Evolutionary conservation across 1,140 invertebrate genomes (phyloP).

Genomic region (Orius insidiosus): DNA sequence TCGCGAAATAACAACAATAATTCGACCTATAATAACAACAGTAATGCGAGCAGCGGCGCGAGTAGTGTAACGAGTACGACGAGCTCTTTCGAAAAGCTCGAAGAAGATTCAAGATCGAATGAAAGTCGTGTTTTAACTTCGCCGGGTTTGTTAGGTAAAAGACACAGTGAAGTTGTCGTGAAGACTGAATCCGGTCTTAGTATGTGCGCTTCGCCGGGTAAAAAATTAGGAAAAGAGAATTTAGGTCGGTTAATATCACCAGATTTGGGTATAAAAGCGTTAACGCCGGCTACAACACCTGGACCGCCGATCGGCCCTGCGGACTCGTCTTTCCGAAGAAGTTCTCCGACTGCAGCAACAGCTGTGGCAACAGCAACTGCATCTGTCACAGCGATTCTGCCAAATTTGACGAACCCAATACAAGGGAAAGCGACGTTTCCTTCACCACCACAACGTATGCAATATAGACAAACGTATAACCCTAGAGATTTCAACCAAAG

Average conservation of each 20-base stretch:
- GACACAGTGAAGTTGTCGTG: constrained; percentile 17
- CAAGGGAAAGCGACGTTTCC: constrained; percentile 18
- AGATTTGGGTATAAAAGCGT: constrained; percentile 24
- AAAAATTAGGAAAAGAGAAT: constrained; percentile 15
- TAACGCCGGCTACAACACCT: constrained; percentile 43
- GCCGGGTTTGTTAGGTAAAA: constrained; percentile 23
- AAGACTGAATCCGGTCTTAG: constrained; percentile 19
- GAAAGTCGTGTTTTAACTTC: constrained; percentile 37
- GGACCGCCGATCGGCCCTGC: constrained; percentile 33
- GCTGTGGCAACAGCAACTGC: constrained; percentile 22
- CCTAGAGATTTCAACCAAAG: constrained; percentile 26
- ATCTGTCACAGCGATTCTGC: constrained; percentile 25
- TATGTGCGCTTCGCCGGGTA: constrained; percentile 16
- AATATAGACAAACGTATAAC: constrained; percentile 13
- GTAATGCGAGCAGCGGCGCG: constrained; percentile 46
- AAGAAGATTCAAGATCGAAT: constrained; percentile 54
- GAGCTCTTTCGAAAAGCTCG: constrained; percentile 52
- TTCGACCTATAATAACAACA: constrained; percentile 43
- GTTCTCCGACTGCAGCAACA: constrained; percentile 17
- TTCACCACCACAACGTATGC: constrained; percentile 15
- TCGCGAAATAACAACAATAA: constrained; percentile 32
- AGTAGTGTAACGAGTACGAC: constrained; percentile 29
- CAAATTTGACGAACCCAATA: constrained; percentile 16
- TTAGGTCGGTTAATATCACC: constrained; percentile 15
- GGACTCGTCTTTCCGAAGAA: constrained; percentile 34